phyloP scores from a whole-genome alignment of 2,797 vertebrate species.

The Platyrinchus mystaceus region DNA sequence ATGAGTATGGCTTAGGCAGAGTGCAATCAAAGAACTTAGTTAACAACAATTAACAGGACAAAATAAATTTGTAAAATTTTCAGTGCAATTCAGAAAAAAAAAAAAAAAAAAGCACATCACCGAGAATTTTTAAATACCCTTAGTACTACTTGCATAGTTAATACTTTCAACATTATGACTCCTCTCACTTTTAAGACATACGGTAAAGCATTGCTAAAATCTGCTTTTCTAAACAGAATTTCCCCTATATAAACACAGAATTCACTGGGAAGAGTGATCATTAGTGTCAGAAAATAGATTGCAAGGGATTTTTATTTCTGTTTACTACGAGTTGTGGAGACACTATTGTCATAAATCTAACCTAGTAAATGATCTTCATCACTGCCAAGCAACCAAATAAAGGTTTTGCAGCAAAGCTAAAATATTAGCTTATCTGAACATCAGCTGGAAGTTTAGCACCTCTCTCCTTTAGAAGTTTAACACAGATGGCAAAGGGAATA shows the following conservation, averaged over 20 bases:
- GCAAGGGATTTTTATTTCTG: neutral
- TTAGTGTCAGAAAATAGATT: conserved; percentile 17
- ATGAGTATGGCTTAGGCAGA: neutral
- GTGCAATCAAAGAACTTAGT: neutral
- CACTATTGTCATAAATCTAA: neutral
- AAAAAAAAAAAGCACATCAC: neutral
- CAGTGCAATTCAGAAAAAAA: neutral
- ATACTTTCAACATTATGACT: neutral
- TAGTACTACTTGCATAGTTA: neutral
- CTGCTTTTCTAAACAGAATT: neutral
- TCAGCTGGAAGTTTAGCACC: neutral
- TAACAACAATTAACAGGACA: neutral
- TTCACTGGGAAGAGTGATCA: neutral
- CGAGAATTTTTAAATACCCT: neutral
- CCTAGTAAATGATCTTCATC: neutral
- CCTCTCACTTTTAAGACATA: neutral
- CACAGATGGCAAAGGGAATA: neutral
- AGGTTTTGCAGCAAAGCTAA: neutral
- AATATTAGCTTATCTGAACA: neutral
- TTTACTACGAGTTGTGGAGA: neutral
- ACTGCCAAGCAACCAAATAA: neutral
- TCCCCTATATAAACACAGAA: neutral
- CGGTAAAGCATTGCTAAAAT: neutral
- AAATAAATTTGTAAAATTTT: neutral
- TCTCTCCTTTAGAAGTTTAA: neutral